These are phyloP conservation scores for Clarias batrachus DNA, from an alignment of 2,113 vertebrate genomes.

Conservation along the genomic window DNA sequence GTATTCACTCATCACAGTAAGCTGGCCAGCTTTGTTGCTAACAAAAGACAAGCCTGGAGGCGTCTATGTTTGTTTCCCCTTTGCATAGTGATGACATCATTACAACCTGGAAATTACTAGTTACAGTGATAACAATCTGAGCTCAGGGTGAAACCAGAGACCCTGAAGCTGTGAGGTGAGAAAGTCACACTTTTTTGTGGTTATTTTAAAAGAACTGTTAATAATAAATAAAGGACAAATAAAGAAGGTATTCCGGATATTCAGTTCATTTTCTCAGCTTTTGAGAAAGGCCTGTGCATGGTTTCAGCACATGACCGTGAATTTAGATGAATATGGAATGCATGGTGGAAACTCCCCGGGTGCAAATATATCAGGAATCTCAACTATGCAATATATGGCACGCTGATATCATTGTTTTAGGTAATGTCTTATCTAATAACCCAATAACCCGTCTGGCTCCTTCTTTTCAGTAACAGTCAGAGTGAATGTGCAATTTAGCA, in stretches of 20 bases:
- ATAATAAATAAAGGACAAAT: not conserved
- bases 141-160: not conserved
- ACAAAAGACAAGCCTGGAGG: not conserved
- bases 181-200: not conserved
- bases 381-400: slow-evolving; percentile 38
- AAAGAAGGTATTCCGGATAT: not conserved
- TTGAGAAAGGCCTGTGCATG: not conserved
- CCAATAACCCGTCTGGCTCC: not conserved
- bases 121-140: not conserved
- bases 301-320: slow-evolving; percentile 2
- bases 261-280: not conserved
- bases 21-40: not conserved
- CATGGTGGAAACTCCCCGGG: slow-evolving; percentile 46
- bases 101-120: not conserved
- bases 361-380: slow-evolving; percentile 50
- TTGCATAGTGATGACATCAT: not conserved
- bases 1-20: not conserved
- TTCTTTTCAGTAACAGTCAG: not conserved
- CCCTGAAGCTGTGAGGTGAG: not conserved
- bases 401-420: slow-evolving; percentile 28
- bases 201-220: not conserved
- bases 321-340: not conserved
- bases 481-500: not conserved
- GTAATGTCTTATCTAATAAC: not conserved
- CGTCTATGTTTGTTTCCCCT: not conserved